Conservation (phyloP, 2,797 vertebrate species). For the Meda fulgida region DNA sequence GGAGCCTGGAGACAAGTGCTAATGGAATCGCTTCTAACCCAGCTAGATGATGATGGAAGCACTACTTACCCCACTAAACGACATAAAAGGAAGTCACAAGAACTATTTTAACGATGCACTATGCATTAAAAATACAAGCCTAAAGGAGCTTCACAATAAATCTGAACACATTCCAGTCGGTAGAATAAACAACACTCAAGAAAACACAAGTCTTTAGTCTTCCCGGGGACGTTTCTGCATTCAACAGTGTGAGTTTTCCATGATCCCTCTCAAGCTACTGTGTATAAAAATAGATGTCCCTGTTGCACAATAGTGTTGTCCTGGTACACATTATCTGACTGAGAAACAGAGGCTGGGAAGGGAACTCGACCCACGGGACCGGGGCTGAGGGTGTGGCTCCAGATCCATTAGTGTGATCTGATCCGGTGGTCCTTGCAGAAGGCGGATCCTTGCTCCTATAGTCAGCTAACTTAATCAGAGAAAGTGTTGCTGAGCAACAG, state of each 20-base stretch:
- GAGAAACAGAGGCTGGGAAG: conserved; percentile 49
- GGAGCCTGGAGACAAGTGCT: conserved; percentile 32
- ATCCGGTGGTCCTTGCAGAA: conserved; percentile 57
- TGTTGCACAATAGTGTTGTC: conserved; percentile 44
- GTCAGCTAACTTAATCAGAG: conserved; percentile 81
- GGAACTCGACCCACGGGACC: conserved; percentile 55
- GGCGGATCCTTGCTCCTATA: conserved; percentile 60
- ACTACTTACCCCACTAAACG: conserved; percentile 15
- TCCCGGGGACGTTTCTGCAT: neutral
- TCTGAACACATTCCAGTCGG: neutral
- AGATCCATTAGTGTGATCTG: conserved; percentile 67
- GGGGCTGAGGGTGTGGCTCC: conserved; percentile 63
- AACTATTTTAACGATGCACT: neutral
- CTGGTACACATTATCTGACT: conserved; percentile 41
- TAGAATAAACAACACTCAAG: conserved; percentile 23
- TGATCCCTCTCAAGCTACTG: conserved; percentile 18
- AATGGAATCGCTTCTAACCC: conserved; percentile 32
- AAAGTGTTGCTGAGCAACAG: conserved; percentile 84
- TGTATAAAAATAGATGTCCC: conserved; percentile 33
- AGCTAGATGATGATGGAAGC: conserved; percentile 12
- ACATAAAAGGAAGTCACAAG: conserved; percentile 14
- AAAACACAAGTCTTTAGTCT: conserved; percentile 25
- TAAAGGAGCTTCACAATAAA: conserved; percentile 10
- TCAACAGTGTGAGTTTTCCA: conserved; percentile 41
- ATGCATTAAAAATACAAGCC: conserved; percentile 15